phyloP scores from a whole-genome alignment of 2,113 vertebrate genomes.

The Osmerus mordax region DNA sequence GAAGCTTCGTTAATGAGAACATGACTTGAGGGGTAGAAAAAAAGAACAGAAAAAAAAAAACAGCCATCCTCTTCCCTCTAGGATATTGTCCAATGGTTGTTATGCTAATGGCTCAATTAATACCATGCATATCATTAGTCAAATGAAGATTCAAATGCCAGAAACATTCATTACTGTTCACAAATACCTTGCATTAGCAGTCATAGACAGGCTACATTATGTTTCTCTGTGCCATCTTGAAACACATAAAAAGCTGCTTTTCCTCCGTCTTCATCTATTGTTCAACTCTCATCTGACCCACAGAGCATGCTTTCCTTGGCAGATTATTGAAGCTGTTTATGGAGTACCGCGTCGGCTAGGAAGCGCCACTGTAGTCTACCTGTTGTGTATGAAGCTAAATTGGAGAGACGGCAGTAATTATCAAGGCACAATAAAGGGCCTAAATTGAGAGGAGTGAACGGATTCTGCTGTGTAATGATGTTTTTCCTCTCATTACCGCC shows the following conservation, averaged over 20 bases:
- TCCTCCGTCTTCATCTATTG: too few relatives aligned
- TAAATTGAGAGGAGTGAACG: too few relatives aligned
- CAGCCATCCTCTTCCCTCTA: constrained; percentile 55
- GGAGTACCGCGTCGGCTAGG: too few relatives aligned
- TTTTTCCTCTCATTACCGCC: too few relatives aligned
- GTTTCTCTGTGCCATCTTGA: constrained; percentile 46
- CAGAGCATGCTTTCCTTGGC: background rate
- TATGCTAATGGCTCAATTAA: constrained; percentile 79
- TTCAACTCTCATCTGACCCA: too few relatives aligned
- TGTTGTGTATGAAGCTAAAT: too few relatives aligned
- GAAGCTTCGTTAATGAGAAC: constrained; percentile 60
- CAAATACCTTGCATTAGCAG: constrained; percentile 45
- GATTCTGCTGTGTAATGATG: too few relatives aligned
- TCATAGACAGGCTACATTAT: constrained; percentile 39
- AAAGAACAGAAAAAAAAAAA: constrained; percentile 7
- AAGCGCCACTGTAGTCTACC: background rate
- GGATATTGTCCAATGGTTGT: constrained; percentile 66
- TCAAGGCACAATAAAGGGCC: too few relatives aligned
- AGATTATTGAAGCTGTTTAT: constrained; percentile 4
- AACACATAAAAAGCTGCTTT: constrained; percentile 1
- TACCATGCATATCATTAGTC: constrained; percentile 74
- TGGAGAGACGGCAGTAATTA: too few relatives aligned
- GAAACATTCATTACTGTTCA: constrained; percentile 67
- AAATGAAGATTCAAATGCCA: constrained; percentile 68
- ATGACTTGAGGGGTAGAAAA: constrained; percentile 55